phyloP scores from a whole-genome alignment of 2,888 invertebrate species.

The Ditylenchus weischeri region DNA sequence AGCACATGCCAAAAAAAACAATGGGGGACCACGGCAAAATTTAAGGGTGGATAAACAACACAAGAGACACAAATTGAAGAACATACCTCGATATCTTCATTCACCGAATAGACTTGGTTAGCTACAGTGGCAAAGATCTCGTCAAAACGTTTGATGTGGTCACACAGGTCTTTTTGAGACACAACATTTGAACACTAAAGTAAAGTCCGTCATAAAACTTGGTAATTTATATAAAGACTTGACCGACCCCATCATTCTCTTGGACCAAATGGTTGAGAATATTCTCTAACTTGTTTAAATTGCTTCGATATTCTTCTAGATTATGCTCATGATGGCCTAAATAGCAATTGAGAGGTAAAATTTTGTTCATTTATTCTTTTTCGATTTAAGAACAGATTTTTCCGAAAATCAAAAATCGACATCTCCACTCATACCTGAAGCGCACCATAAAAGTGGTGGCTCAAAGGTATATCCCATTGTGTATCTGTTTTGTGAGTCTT shows the following conservation, averaged over 20 bases:
- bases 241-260: neutral
- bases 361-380: no score
- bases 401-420: no score
- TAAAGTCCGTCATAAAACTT: no score
- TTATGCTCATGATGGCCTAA: neutral
- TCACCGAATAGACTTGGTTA: conserved; percentile 20
- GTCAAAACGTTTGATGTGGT: conserved; percentile 30
- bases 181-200: neutral
- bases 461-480: no score
- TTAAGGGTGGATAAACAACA: no score
- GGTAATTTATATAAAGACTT: neutral
- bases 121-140: conserved; percentile 27
- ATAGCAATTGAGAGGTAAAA: no score
- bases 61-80: neutral
- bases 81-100: conserved; percentile 21
- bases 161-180: conserved; percentile 17
- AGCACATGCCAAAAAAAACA: no score
- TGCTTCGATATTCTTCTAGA: neutral
- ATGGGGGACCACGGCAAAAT: no score
- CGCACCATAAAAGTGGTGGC: no score
- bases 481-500: no score
- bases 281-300: conserved; percentile 3
- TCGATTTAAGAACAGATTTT: no score
- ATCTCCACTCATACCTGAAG: no score
- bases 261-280: conserved; percentile 9